Conservation (phyloP, 2,888 invertebrate genomes). For the Zaprionus lineosus region DNA sequence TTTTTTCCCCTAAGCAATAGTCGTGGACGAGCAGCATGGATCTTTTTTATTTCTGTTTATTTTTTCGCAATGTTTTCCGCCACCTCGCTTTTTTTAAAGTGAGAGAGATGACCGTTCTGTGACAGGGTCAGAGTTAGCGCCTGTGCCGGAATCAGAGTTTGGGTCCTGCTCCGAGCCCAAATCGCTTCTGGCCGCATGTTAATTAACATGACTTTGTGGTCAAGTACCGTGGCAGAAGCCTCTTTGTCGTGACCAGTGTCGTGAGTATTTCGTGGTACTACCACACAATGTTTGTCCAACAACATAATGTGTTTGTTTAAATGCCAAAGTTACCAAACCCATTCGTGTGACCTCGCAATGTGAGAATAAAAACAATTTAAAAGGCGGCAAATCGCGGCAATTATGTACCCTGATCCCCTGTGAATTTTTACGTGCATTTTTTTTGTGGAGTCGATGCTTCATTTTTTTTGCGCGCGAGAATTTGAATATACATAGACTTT, state of each 20-base stretch:
- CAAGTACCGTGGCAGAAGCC: slow-evolving; percentile 44
- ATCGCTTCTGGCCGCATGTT: slow-evolving; percentile 64
- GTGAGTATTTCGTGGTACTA: slow-evolving; percentile 6
- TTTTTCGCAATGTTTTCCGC: slow-evolving; percentile 17
- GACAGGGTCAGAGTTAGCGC: background rate
- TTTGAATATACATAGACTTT: too few species aligned
- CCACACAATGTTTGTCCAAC: slow-evolving; percentile 61
- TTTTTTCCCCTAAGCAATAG: slow-evolving; percentile 49
- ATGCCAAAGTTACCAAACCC: slow-evolving; percentile 45
- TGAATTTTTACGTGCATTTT: slow-evolving; percentile 33
- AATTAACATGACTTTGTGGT: slow-evolving; percentile 79
- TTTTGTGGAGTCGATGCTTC: background rate
- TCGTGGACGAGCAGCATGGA: too few species aligned
- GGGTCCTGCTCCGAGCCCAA: slow-evolving; percentile 10
- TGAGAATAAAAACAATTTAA: slow-evolving; percentile 62
- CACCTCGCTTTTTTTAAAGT: background rate
- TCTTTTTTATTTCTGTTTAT: too few species aligned
- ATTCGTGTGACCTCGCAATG: slow-evolving; percentile 18
- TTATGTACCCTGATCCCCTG: slow-evolving; percentile 57
- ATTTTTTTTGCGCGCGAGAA: slow-evolving; percentile 7
- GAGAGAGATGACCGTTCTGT: background rate
- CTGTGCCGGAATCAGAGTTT: background rate
- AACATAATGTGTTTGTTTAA: slow-evolving; percentile 73
- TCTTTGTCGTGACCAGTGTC: slow-evolving; percentile 5
- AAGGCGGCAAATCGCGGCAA: slow-evolving; percentile 74